A percentile compares a stretch with the other conserved stretches of the same genome.
These are phyloP conservation scores for Tadarida brasiliensis DNA, from an alignment of 2,797 vertebrate genomes.

Conservation along the genomic window DNA sequence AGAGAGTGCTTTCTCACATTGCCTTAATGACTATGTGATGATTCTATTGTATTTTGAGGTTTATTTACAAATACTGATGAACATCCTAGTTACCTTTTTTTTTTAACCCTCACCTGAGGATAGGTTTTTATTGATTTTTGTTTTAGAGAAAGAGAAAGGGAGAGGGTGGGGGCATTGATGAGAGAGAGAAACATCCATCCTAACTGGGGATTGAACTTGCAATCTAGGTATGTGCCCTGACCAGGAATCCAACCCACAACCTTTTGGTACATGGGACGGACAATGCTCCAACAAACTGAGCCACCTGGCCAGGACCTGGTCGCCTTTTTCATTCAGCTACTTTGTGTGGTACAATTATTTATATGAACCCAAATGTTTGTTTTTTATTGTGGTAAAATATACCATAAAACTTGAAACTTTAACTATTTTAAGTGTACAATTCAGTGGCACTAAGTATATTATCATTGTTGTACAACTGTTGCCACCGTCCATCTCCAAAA, in stretches of 20 bases:
- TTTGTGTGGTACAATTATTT: slow-evolving; percentile 24
- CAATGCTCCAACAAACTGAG: background rate
- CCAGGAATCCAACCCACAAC: background rate
- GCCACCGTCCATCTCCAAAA: background rate
- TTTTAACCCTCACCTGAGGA: background rate
- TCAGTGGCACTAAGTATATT: background rate
- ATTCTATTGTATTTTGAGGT: background rate
- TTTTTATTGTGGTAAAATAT: slow-evolving; percentile 17
- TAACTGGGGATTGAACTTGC: background rate
- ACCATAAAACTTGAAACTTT: background rate
- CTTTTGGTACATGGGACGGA: background rate
- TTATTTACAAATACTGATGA: slow-evolving; percentile 28
- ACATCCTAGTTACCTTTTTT: background rate
- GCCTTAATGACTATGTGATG: background rate
- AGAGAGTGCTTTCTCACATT: background rate
- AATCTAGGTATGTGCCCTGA: background rate
- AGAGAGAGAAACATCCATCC: background rate
- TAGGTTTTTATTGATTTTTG: background rate
- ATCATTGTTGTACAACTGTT: background rate
- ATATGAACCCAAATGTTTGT: background rate
- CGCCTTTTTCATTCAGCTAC: background rate
- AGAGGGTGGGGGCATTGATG: too few species aligned
- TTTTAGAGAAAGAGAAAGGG: background rate
- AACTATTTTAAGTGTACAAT: background rate
- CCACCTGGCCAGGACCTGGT: background rate